These are phyloP conservation scores for Amblyornis subalaris DNA, from an alignment of 2,113 vertebrate species.

Conservation along the genomic window DNA sequence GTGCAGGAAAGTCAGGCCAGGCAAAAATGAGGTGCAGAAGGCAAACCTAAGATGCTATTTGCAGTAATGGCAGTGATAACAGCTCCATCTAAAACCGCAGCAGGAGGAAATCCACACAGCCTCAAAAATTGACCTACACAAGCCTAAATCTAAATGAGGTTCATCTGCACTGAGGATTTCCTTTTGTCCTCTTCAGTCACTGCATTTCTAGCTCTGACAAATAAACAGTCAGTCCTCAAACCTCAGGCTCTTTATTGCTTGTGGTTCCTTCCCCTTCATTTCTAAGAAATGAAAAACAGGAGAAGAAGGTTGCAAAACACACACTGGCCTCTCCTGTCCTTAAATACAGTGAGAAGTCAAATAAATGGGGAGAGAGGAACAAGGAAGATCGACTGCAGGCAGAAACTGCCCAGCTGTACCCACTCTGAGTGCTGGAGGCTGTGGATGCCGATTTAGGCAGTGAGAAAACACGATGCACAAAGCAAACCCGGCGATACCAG, in stretches of 20 bases:
- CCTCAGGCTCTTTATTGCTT: not conserved
- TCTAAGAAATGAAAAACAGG: constrained; percentile 17
- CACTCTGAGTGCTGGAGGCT: not conserved
- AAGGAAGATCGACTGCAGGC: not conserved
- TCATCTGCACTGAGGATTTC: not conserved
- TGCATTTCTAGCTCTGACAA: constrained; percentile 1
- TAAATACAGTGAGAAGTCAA: not conserved
- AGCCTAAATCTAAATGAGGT: not conserved
- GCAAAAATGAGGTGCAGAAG: not conserved
- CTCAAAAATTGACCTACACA: not conserved
- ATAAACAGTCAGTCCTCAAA: constrained; percentile 20
- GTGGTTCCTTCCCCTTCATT: not conserved
- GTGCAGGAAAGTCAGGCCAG: rapidly evolving
- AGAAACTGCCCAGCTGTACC: constrained; percentile 2
- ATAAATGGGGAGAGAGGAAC: not conserved
- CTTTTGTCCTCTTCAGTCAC: not conserved
- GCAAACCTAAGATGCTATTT: not conserved
- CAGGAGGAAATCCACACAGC: not conserved
- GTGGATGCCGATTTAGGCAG: not conserved
- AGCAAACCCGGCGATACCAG: not conserved
- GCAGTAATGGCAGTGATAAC: not conserved
- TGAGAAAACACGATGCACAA: rapidly evolving
- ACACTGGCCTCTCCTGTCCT: not conserved
- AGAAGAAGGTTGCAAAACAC: constrained; percentile 2
- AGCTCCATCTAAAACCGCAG: not conserved